phyloP scores from a whole-genome alignment of 2,888 invertebrate genomes.

The Muscina levida region DNA sequence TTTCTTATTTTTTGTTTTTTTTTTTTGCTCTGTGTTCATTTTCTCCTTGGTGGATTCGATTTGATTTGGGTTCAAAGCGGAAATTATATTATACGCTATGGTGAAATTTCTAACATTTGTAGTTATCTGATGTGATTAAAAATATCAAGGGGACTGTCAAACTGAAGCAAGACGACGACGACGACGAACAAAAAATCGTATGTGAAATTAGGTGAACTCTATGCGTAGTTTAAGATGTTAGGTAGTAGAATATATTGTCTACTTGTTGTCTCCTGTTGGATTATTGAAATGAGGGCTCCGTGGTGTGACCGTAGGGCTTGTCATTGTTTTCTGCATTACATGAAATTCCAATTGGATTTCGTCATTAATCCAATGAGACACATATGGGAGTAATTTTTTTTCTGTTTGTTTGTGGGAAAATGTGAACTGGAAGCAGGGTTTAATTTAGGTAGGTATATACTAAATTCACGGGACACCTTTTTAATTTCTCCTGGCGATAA shows the following conservation, averaged over 20 bases:
- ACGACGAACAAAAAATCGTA: not conserved
- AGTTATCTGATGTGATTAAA: slow-evolving; percentile 52
- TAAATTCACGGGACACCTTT: too few species aligned
- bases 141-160: slow-evolving; percentile 10
- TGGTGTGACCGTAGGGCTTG: not conserved
- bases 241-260: not conserved
- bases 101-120: slow-evolving; percentile 74
- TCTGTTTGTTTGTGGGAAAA: too few species aligned
- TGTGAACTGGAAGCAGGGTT: too few species aligned
- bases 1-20: too few species aligned
- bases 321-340: not conserved
- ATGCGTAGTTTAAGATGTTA: not conserved
- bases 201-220: slow-evolving; percentile 14
- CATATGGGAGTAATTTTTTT: not conserved
- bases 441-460: too few species aligned
- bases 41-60: slow-evolving; percentile 51
- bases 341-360: not conserved
- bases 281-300: not conserved
- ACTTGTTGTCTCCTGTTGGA: not conserved
- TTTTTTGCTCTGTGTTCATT: too few species aligned
- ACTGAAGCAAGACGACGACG: not conserved
- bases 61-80: slow-evolving; percentile 44
- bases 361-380: not conserved
- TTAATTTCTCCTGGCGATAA: too few species aligned
- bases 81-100: slow-evolving; percentile 63